These are phyloP conservation scores for Drosophila tropicalis DNA, from an alignment of 1,140 invertebrate species.

Conservation along the genomic window DNA sequence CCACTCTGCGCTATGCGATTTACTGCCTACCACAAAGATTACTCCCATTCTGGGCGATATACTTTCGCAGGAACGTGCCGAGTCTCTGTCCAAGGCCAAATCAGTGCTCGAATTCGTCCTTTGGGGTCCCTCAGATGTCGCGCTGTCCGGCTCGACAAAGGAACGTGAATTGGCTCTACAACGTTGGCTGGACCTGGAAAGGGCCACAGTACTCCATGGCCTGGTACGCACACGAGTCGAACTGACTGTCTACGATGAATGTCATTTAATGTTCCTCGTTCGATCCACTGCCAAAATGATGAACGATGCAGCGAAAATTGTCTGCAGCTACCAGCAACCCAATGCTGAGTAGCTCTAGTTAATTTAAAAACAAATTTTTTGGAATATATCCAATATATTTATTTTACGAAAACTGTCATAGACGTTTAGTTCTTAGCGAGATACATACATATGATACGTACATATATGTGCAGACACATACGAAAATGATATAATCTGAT, in stretches of 20 bases:
- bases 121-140: slow-evolving; percentile 92
- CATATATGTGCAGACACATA: slow-evolving; percentile 5
- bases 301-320: slow-evolving; percentile 88
- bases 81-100: slow-evolving; percentile 88
- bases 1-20: slow-evolving; percentile 87
- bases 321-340: slow-evolving; percentile 72
- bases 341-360: slow-evolving; percentile 43
- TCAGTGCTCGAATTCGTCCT: slow-evolving; percentile 92
- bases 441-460: slow-evolving; percentile 19
- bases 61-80: slow-evolving; percentile 88
- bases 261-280: slow-evolving; percentile 91
- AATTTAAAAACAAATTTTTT: slow-evolving; percentile 30
- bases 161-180: slow-evolving; percentile 89
- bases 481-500: slow-evolving; percentile 12
- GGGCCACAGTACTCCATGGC: slow-evolving; percentile 91
- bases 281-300: slow-evolving; percentile 91
- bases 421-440: slow-evolving; percentile 62
- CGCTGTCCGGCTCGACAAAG: slow-evolving; percentile 86
- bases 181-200: slow-evolving; percentile 92
- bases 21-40: slow-evolving; percentile 87
- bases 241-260: slow-evolving; percentile 90
- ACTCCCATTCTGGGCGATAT: slow-evolving; percentile 88
- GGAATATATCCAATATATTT: slow-evolving; percentile 56
- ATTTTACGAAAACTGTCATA: slow-evolving; percentile 65
- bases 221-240: slow-evolving; percentile 89